These are phyloP conservation scores for Dasyurus viverrinus DNA, from an alignment of 2,113 vertebrate genomes.

Conservation along the genomic window DNA sequence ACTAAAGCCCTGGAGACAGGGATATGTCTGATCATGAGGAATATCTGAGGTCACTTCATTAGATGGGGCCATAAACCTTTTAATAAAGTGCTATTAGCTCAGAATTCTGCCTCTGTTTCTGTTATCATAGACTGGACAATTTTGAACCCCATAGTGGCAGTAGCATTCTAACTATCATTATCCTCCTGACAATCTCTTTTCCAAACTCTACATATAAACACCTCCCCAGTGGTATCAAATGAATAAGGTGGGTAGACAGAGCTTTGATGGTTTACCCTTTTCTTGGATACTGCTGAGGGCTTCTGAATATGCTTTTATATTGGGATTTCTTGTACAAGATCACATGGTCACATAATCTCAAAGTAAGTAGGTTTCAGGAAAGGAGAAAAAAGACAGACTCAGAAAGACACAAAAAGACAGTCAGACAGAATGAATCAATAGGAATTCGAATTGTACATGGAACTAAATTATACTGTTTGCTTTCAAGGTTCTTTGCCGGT, in stretches of 20 bases:
- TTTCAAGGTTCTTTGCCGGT: conserved; percentile 93
- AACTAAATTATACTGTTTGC: conserved; percentile 42
- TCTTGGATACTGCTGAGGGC: neutral
- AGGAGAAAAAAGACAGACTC: neutral
- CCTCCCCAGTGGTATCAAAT: neutral
- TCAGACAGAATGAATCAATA: neutral
- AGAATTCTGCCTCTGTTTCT: too few species aligned
- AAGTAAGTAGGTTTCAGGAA: neutral
- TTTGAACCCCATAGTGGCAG: too few species aligned
- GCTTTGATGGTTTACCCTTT: neutral
- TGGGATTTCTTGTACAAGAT: neutral
- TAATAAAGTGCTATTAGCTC: too few species aligned
- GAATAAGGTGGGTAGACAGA: neutral
- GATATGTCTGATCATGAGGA: too few species aligned
- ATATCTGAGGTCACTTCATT: too few species aligned
- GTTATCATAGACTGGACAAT: too few species aligned
- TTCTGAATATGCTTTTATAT: neutral
- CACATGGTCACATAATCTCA: neutral
- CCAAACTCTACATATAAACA: neutral
- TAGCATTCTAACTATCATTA: neutral
- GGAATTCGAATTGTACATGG: neutral
- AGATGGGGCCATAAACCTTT: too few species aligned
- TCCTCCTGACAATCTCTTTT: neutral
- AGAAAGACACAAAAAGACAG: neutral
- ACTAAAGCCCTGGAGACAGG: too few species aligned